Evolutionary conservation across 1,140 invertebrate genomes (phyloP), one percentile per base, ranked within the genome.

Genomic region (Arctopsyche grandis): DNA sequence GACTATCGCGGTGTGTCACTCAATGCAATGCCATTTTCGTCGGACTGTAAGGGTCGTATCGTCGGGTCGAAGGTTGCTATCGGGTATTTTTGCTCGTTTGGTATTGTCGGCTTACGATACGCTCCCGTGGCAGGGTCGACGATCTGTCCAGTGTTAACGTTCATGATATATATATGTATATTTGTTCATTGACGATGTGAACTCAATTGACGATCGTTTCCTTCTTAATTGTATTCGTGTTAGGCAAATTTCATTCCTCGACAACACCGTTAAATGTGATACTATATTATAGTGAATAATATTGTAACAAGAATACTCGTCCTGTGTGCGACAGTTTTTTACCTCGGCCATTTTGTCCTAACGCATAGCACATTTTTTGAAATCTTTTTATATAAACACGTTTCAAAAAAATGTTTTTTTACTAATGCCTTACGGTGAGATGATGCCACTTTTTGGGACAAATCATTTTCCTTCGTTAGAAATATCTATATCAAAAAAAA

Each of bases 391-490:
- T 78, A 60, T 71, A 58, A 24, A 73, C 24, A 60, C 19, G 14
- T 71, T 76, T 46, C 46, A 69, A 69, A 77, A 46, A 69, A 60
- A 69, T 78, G 77, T 78, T 78, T 78, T 7, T 52, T 52, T 14
- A 52, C 73, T 69, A 73, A 69, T 63, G 69, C 69, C 78, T 73
- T 79, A 60, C 43, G 48, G 78, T 48, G 19, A 48, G 9, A 48
- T n/a, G n/a, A n/a, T 66, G 69, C 78, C 78, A 69, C 38, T 79
- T 66, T 48, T 44, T n/a, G n/a, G 71, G 78, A 79, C 71, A 79
- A 79, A 79, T 79, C 78, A 79, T 46, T 75, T 44, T 56, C 16
- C 48, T 52, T 52, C 16, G 48, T 16, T 52, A 52, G 48, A 52
- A 52, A 66, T 66, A 66, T 38, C 29, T 38, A 38, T 38, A 38